Evolutionary conservation across 1,140 invertebrate species (phyloP), one percentile per base, ranked within the genome.

Genomic region (Leptopilina clavipes): DNA sequence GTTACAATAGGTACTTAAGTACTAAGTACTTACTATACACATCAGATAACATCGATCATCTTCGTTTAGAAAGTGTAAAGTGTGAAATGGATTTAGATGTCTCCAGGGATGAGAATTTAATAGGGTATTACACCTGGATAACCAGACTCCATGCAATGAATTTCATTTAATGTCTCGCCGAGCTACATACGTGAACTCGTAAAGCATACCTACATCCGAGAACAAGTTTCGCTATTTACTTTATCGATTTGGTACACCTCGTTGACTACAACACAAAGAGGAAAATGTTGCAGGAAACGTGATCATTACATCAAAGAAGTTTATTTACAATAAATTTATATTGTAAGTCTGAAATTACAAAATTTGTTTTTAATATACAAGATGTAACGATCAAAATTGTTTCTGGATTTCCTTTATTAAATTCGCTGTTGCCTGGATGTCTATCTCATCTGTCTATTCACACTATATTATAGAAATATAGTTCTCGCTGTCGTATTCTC

Each of bases 141-240:
- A 65, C 59, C 59, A 65, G 59, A 31, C 59, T 65, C 59, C 22
- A 8, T 31, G 59, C 59, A 65, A 65, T 65, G 22, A 65, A 65
- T 65, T 65, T 65, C 22, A 65, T 65, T 65, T 65, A 65, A 65
- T 65, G 25, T n/a, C 59, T 65, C 59, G 59, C 59, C 25, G 7
- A 31, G 19, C 22, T 65, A 65, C 59, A 65, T 65, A 65, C 59
- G 59, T 65, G 59, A 65, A n/a, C 22, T 65, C 59, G 59, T 65
- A 31, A 65, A 65, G 25, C 59, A 65, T 65, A 65, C 22, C 59
- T 65, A 65, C 22, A 12, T 65, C 59, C 59, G 22, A 31, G 25
- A 25, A 31, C 25, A 31, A 65, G 25, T 65, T 31, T 65, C 6
- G 25, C 59, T 65, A 65, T 65, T 65, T 65, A 65, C 59, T 65